These are phyloP conservation scores for Tachysurus fulvidraco DNA, from an alignment of 2,113 vertebrate genomes.

Conservation along the genomic window DNA sequence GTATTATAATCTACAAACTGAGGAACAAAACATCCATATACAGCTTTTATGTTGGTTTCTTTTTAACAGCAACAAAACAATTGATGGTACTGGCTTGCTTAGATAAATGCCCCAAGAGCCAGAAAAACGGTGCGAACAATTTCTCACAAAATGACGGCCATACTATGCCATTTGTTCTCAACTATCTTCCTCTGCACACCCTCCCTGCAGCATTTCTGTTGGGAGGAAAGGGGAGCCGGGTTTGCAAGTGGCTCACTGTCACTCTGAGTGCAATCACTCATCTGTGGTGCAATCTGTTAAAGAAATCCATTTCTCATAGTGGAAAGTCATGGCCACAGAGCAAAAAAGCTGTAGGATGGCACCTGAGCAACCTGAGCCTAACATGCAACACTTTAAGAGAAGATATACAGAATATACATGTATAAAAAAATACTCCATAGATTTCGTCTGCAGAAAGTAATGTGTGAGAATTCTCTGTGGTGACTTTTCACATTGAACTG, in stretches of 20 bases:
- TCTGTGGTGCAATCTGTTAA: slow-evolving; percentile 59
- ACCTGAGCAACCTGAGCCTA: slow-evolving; percentile 36
- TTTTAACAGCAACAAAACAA: not conserved
- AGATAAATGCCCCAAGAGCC: slow-evolving; percentile 59
- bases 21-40: not conserved
- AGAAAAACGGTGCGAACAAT: slow-evolving; percentile 65
- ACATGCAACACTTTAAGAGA: slow-evolving; percentile 28
- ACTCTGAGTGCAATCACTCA: slow-evolving; percentile 60
- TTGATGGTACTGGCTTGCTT: slow-evolving; percentile 1
- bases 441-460: not conserved
- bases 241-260: slow-evolving; percentile 55
- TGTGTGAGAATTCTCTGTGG: not conserved
- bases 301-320: slow-evolving; percentile 63
- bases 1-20: not conserved
- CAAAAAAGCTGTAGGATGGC: slow-evolving; percentile 43
- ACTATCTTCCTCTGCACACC: slow-evolving; percentile 59
- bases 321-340: slow-evolving; percentile 54
- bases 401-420: slow-evolving; percentile 7
- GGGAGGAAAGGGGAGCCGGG: slow-evolving; percentile 53
- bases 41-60: not conserved
- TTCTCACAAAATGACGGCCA: slow-evolving; percentile 57
- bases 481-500: not conserved
- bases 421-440: not conserved
- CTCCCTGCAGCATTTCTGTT: slow-evolving; percentile 58
- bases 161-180: slow-evolving; percentile 48